Base-by-base conservation (phyloP, 2,113 vertebrate species). In the Trichechus manatus region DNA sequence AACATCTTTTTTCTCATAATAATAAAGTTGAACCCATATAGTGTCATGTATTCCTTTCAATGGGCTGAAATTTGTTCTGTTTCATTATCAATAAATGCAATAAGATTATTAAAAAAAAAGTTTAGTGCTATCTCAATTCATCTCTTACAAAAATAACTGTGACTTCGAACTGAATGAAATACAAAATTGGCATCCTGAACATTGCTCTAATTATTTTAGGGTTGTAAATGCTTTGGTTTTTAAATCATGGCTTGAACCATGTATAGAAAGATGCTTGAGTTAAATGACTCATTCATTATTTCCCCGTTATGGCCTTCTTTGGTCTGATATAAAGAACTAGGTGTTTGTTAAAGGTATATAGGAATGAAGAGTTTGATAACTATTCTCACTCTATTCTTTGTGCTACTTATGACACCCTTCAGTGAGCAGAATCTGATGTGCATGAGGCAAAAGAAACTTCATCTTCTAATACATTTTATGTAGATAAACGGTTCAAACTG, bases 401-500 rank as follows among this genome's bases (percentile, higher is more conserved):
- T 61, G 27, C 9, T 93, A 56, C 85, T 33, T 88, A 11, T 86
- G 5, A 42, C 56, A n/a, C 13, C 82, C 10, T 70, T 88, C n/a
- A 44, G 7, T n/a, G 61, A 96, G 53, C 47, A 70, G 78, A 78
- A 13, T 29, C 27, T 56, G 66, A 88, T 39, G 66, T 64, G 6
- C 25, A 83, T 19, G 56, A 83, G 33, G 31, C 47, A 56, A 56
- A 56, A 56, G 14, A 56, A 56, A 56, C 1, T 56, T 56, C 53
- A 56, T 56, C 53, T 15, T 68, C 47, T 66, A 90, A 82, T 89
- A 93, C 22, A 95, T 85, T 87, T 39, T 39, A 39, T 39, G 2
- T 68, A 92, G 33, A 84, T 89, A 77, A 94, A 56, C 95, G 86
- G 91, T 97, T 95, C 93, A 86, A 94, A 91, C 82, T 91, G 33